Evolutionary conservation across 2,888 invertebrate genomes (phyloP), one percentile per base, ranked within the genome.

Genomic region (Thumatha senex): DNA sequence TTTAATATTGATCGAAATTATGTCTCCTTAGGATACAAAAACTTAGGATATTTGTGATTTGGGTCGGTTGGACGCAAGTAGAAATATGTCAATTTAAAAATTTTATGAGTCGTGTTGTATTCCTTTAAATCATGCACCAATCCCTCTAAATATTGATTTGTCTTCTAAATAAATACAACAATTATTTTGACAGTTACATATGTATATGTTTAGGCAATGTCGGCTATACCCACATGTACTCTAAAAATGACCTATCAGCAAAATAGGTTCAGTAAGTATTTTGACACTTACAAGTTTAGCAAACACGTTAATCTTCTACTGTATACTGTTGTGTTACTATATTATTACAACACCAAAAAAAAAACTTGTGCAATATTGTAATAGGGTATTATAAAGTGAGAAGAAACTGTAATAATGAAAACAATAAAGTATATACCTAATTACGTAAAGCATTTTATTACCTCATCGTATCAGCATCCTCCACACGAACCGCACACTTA

Each of bases 321-420:
- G 13, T 8, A 33, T 31, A 42, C n/a, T 15, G 18, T 31, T 15
- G 18, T 9, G n/a, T 13, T 48, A 30, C 40, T 44, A n/a, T 40
- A 36, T 40, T 3, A 33, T 30, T 30, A 33, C 30, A 35, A 43
- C 40, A 48, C 31, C n/a, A 36, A 41, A 41, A 50, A 38, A 31
- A 56, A 56, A 33, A 34, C 30, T 44, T 56, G 41, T 66, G 58
- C 48, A 61, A 54, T 52, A 58, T 54, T 53, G 42, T 51, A 51
- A 44, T 54, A 43, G 46, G 18, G 18, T 24, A 40, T 33, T 47
- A 43, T 46, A 31, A 49, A 36, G 35, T 42, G 40, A 13, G 13
- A 13, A 45, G 14, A 11, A 36, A 45, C 35, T 38, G 38, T 38
- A 45, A 38, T 45, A 45, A 30, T n/a, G 29, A 45, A n/a, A 44